Conservation (phyloP, 2,113 vertebrate genomes). For the Pollachius pollachius region DNA sequence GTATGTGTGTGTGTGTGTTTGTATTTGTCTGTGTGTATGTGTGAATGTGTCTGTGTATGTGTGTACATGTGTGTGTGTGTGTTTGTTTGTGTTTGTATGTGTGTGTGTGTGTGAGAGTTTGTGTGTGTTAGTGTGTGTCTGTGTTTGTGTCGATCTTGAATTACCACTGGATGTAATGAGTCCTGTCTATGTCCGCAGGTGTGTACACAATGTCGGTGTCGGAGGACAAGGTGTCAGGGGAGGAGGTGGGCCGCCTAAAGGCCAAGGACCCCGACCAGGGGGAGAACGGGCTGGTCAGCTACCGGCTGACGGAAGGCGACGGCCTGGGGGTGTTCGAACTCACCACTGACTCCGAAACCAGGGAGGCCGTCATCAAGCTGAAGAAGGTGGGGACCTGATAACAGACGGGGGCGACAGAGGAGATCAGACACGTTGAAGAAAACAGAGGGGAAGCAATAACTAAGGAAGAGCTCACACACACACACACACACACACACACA, state of each 20-base stretch:
- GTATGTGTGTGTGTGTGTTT: too few relatives aligned
- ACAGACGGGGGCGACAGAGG: not conserved
- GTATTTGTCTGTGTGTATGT: too few relatives aligned
- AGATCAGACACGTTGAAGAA: not conserved
- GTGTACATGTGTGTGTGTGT: too few relatives aligned
- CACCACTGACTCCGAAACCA: conserved; percentile 89
- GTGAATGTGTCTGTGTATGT: too few relatives aligned
- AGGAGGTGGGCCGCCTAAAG: conserved; percentile 92
- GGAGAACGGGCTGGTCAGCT: conserved; percentile 91
- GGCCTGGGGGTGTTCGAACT: conserved; percentile 88
- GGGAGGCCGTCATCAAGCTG: conserved; percentile 92
- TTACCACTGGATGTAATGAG: too few relatives aligned
- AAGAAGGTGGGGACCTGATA: conserved; percentile 81
- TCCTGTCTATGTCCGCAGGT: conserved; percentile 63
- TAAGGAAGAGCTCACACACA: too few relatives aligned
- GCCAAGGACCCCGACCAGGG: conserved; percentile 93
- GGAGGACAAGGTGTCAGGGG: conserved; percentile 87
- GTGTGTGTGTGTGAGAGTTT: too few relatives aligned
- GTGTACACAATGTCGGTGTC: conserved; percentile 92
- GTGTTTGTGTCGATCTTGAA: too few relatives aligned
- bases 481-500: too few relatives aligned
- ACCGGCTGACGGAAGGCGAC: conserved; percentile 89
- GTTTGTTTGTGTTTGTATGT: too few relatives aligned
- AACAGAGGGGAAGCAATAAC: too few relatives aligned
- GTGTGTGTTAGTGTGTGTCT: too few relatives aligned